A percentile compares a stretch with the other conserved stretches of the same genome.
phyloP scores from a whole-genome alignment of 1,140 invertebrate species.

The Drosophila tropicalis region DNA sequence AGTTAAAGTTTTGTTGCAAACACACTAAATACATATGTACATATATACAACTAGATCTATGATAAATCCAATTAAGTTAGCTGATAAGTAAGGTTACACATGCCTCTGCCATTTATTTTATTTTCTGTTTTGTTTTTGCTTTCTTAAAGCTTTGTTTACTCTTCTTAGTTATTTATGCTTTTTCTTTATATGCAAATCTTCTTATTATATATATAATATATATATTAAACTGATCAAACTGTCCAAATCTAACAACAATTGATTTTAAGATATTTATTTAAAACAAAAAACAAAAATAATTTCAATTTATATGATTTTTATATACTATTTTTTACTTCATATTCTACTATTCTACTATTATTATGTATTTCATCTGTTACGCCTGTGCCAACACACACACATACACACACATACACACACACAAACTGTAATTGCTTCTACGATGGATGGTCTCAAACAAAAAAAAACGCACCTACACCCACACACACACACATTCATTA shows the following conservation, averaged over 20 bases:
- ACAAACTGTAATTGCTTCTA: conserved; percentile 74
- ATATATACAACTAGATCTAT: neutral
- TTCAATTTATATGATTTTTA: conserved; percentile 32
- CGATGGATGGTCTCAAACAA: conserved; percentile 74
- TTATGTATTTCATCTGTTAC: conserved; percentile 81
- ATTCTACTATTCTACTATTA: conserved; percentile 78
- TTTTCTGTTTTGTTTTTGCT: conserved; percentile 4
- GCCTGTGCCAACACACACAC: conserved; percentile 58
- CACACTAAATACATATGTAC: neutral
- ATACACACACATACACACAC: conserved; percentile 41
- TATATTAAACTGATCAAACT: neutral
- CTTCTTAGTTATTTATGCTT: neutral
- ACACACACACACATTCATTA: conserved; percentile 1
- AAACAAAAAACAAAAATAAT: conserved; percentile 31
- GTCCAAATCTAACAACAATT: conserved; percentile 13
- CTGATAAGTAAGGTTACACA: neutral
- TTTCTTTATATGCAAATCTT: neutral
- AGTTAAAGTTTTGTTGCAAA: conserved; percentile 1
- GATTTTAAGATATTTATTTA: conserved; percentile 21
- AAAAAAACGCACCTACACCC: conserved; percentile 18
- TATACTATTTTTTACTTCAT: conserved; percentile 50
- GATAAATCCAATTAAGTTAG: neutral
- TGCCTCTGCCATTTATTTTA: neutral
- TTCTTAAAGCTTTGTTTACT: neutral
- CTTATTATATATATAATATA: neutral